These are phyloP conservation scores for Papilio aristodemus DNA, from an alignment of 1,140 invertebrate species.

Conservation along the genomic window DNA sequence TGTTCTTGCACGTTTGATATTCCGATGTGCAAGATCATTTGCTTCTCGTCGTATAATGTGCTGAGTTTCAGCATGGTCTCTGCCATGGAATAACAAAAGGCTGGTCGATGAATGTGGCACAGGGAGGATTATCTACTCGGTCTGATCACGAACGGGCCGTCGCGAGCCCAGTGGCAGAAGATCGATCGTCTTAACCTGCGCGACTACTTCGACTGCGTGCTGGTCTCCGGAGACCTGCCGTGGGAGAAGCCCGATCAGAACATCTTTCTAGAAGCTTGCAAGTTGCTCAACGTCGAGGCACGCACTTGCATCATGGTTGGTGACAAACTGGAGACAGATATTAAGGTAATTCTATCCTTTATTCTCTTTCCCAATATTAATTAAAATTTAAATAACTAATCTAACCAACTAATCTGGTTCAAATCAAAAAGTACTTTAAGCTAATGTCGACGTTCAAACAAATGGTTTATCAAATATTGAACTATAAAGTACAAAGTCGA, in stretches of 20 bases:
- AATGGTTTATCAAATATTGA: background rate
- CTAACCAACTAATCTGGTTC: too few species aligned
- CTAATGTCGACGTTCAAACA: too few species aligned
- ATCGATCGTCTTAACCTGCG: conserved; percentile 84
- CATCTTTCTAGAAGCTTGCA: conserved; percentile 89
- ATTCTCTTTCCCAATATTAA: too few species aligned
- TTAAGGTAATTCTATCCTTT: conserved; percentile 75
- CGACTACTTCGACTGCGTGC: conserved; percentile 88
- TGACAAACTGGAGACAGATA: conserved; percentile 92
- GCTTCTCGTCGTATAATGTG: conserved; percentile 56
- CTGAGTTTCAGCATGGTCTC: conserved; percentile 69
- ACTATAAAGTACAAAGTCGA: too few species aligned
- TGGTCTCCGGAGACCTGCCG: conserved; percentile 90
- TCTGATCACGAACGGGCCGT: conserved; percentile 91
- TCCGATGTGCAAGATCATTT: conserved; percentile 51
- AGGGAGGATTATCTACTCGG: conserved; percentile 86
- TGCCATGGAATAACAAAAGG: conserved; percentile 62
- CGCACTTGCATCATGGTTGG: conserved; percentile 91
- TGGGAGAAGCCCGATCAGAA: conserved; percentile 91
- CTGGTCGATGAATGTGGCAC: conserved; percentile 67
- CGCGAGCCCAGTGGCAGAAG: conserved; percentile 93
- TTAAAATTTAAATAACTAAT: too few species aligned
- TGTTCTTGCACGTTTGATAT: conserved; percentile 45
- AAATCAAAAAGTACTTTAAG: too few species aligned
- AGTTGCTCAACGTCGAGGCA: conserved; percentile 85